A percentile compares a stretch with the other conserved stretches of the same genome.
phyloP scores from a whole-genome alignment of 2,113 vertebrate species.

The Microtus oregoni region DNA sequence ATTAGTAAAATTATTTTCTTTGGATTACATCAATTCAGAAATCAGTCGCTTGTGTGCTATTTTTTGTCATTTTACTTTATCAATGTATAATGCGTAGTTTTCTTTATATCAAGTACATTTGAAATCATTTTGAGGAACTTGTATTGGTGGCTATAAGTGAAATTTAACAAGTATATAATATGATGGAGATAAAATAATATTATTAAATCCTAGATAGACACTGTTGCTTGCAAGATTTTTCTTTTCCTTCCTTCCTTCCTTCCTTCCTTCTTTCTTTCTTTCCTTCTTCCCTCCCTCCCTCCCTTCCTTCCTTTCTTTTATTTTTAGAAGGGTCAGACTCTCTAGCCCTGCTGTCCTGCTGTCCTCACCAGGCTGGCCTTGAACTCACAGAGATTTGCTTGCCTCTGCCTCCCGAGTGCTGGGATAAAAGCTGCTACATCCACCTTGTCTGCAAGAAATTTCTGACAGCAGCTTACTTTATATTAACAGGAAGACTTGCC shows the following conservation, averaged over 20 bases:
- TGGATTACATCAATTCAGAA: not conserved
- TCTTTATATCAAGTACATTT: conserved; percentile 48
- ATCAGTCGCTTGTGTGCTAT: not conserved
- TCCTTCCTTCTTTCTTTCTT: rapidly evolving
- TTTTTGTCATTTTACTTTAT: conserved; percentile 24
- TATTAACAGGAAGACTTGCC: not conserved
- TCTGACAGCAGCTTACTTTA: not conserved
- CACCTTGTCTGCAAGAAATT: not conserved
- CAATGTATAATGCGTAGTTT: not conserved
- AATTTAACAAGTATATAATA: not conserved
- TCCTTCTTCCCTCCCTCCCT: too few relatives aligned
- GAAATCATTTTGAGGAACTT: conserved; percentile 16
- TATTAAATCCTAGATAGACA: not conserved
- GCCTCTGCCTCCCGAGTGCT: not conserved
- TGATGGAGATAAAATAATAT: conserved; percentile 16
- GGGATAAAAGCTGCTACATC: not conserved
- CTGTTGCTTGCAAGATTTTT: not conserved
- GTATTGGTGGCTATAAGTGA: not conserved
- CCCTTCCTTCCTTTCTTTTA: too few relatives aligned
- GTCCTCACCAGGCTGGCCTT: too few relatives aligned
- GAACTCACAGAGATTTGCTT: not conserved
- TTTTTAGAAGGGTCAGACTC: not conserved
- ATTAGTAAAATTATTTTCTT: not conserved
- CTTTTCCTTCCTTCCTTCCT: not conserved
- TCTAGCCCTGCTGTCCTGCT: not conserved